Evolutionary conservation across 2,113 vertebrate species (phyloP).

Genomic region (Hippocampus zosterae): DNA sequence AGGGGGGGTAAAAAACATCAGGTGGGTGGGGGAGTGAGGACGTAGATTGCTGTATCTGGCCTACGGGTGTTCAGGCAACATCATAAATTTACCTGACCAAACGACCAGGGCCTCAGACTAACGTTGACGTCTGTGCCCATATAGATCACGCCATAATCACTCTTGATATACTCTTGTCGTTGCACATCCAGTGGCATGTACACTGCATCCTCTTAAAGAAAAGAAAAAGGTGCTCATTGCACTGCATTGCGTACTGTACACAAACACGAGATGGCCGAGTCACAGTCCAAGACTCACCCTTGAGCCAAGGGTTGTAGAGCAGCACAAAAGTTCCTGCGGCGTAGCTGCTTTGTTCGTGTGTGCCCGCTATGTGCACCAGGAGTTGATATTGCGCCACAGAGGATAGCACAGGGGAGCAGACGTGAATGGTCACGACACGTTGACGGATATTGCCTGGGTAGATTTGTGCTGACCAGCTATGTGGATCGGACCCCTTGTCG

Average conservation of each 20-base stretch:
- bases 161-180: constrained; percentile 57
- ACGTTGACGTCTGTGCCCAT: constrained; percentile 49
- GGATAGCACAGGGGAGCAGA: constrained; percentile 47
- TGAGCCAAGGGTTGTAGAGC: constrained; percentile 62
- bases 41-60: too few species aligned
- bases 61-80: not conserved
- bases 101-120: constrained; percentile 45
- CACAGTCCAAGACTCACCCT: constrained; percentile 23
- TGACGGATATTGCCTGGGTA: constrained; percentile 3
- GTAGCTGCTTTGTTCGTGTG: not conserved
- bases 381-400: constrained; percentile 50
- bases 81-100: constrained; percentile 44
- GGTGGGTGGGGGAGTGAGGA: too few species aligned
- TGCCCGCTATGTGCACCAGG: constrained; percentile 30
- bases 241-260: not conserved
- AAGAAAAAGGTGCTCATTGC: not conserved
- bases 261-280: not conserved
- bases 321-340: constrained; percentile 44
- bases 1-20: too few species aligned
- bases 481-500: not conserved
- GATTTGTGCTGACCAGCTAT: constrained; percentile 42
- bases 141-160: constrained; percentile 53
- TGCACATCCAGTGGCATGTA: constrained; percentile 48
- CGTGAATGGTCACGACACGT: constrained; percentile 34
- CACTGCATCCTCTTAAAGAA: constrained; percentile 54